Evolutionary conservation across 1,140 invertebrate genomes (phyloP).

Genomic region (Berghia stephanieae): DNA sequence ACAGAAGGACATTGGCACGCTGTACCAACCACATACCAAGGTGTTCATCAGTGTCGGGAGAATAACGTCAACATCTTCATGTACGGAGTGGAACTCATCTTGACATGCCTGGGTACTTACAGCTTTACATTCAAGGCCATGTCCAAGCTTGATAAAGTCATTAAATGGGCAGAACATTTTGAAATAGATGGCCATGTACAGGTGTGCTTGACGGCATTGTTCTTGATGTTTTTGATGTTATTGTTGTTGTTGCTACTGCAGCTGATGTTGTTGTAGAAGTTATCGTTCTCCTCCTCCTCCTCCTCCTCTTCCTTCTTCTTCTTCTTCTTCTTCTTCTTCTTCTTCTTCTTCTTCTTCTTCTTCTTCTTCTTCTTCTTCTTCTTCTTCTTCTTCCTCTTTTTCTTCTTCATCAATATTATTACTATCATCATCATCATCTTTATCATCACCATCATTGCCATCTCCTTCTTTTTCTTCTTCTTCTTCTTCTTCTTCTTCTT

Average conservation of each 20-base stretch:
- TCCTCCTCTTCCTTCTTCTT: neutral
- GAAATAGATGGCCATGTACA: neutral
- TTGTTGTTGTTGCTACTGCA: too few relatives aligned
- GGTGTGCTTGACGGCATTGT: neutral
- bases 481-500: neutral
- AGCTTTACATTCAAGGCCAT: neutral
- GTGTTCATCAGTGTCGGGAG: neutral
- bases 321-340: neutral
- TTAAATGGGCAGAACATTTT: neutral
- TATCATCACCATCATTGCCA: neutral
- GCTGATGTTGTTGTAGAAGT: too few relatives aligned
- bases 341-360: neutral
- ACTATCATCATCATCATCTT: neutral
- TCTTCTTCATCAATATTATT: neutral
- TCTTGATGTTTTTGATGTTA: too few relatives aligned
- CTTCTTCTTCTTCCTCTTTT: conserved; percentile 1
- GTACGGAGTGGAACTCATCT: neutral
- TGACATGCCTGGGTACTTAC: conserved; percentile 4
- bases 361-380: neutral
- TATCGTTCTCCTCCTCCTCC: too few relatives aligned
- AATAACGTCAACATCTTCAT: neutral
- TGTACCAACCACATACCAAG: neutral
- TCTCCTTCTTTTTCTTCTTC: neutral
- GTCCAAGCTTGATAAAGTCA: neutral
- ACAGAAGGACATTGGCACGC: conserved; percentile 5